Conservation (phyloP, 2,797 vertebrate genomes). For the Sebastes aleutianus region DNA sequence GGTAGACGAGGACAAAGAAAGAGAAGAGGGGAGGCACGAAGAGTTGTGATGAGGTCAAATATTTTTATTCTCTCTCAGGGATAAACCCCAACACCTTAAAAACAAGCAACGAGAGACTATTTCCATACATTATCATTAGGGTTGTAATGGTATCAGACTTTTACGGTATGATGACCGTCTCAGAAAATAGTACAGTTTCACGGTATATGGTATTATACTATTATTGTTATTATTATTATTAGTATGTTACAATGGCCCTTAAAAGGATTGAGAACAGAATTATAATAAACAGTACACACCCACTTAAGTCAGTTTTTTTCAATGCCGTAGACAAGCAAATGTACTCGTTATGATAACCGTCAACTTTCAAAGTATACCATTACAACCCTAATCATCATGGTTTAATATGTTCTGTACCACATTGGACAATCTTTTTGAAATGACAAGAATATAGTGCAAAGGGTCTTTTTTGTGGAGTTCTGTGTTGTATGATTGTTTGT, state of each 20-base stretch:
- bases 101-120: slow-evolving; percentile 47
- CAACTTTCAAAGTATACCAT: not conserved
- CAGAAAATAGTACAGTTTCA: too few species aligned
- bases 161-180: too few species aligned
- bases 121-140: not conserved
- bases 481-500: slow-evolving; percentile 53
- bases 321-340: too few species aligned
- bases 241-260: too few species aligned
- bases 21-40: slow-evolving; percentile 81
- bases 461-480: slow-evolving; percentile 37
- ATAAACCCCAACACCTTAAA: slow-evolving; percentile 45
- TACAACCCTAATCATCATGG: not conserved
- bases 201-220: too few species aligned
- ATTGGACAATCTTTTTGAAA: slow-evolving; percentile 7
- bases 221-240: too few species aligned
- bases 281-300: too few species aligned
- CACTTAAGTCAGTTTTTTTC: too few species aligned
- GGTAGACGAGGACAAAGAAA: slow-evolving; percentile 88
- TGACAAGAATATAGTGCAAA: slow-evolving; percentile 43
- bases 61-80: slow-evolving; percentile 66
- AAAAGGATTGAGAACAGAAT: too few species aligned
- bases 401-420: slow-evolving; percentile 45
- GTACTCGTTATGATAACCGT: not conserved
- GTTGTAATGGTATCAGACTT: not conserved
- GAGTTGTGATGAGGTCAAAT: slow-evolving; percentile 85